Evolutionary conservation across 1,140 invertebrate genomes (phyloP).

Genomic region (Aporrectodea caliginosa): DNA sequence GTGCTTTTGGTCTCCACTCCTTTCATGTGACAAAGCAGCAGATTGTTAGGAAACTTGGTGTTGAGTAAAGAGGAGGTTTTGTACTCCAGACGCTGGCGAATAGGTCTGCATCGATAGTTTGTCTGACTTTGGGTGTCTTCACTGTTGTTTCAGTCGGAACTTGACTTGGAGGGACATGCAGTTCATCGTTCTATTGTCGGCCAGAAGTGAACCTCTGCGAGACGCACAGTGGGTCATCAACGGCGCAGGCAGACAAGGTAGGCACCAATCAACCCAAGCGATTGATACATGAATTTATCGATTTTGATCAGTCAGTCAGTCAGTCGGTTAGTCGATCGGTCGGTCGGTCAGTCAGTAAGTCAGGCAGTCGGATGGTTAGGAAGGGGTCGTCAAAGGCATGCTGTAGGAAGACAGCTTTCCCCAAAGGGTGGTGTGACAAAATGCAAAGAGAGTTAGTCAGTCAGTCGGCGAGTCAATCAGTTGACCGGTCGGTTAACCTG

Average conservation of each 20-base stretch:
- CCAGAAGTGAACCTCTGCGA: constrained; percentile 67
- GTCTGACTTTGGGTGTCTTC: not conserved
- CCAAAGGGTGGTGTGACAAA: too few relatives aligned
- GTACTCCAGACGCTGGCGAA: not conserved
- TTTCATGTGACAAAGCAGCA: too few relatives aligned
- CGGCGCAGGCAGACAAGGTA: constrained; percentile 58
- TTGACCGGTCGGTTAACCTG: too few relatives aligned
- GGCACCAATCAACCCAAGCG: not conserved
- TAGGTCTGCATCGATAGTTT: not conserved
- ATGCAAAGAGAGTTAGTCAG: too few relatives aligned
- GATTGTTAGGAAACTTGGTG: not conserved
- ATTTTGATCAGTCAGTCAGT: too few relatives aligned
- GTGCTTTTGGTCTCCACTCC: too few relatives aligned
- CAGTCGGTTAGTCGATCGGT: too few relatives aligned
- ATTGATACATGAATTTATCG: not conserved
- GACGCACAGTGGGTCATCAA: constrained; percentile 80
- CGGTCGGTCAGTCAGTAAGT: too few relatives aligned
- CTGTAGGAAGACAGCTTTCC: too few relatives aligned
- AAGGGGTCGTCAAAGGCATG: not conserved
- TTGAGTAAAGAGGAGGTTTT: not conserved
- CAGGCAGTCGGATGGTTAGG: too few relatives aligned
- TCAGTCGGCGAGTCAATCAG: too few relatives aligned
- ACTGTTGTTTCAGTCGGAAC: constrained; percentile 28
- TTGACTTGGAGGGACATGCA: constrained; percentile 97
- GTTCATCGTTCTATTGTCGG: constrained; percentile 80